These are phyloP conservation scores for Rugalucina vietnamica DNA, from an alignment of 2,888 invertebrate genomes.

Conservation along the genomic window DNA sequence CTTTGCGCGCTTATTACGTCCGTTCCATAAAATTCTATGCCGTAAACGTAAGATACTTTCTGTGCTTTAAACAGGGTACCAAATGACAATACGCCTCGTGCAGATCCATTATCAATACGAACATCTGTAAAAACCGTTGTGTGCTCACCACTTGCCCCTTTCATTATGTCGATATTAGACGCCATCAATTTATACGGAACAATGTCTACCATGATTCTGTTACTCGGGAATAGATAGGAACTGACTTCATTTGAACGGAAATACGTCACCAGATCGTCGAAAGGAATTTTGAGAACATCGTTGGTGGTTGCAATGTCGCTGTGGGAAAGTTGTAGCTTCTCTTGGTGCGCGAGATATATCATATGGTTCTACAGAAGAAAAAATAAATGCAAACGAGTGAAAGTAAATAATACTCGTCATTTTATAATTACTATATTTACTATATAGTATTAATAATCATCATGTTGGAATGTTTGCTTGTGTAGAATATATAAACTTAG, in stretches of 20 bases:
- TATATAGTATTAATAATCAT: background rate
- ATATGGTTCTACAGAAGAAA: background rate
- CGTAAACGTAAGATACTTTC: background rate
- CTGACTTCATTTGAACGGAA: background rate
- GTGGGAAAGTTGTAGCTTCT: no score
- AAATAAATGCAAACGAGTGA: background rate
- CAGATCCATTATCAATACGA: background rate
- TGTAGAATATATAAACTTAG: background rate
- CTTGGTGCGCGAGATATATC: background rate
- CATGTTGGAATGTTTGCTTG: background rate
- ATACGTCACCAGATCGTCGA: background rate
- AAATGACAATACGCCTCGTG: background rate
- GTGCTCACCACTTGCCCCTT: background rate
- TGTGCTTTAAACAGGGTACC: background rate
- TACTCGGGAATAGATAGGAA: background rate
- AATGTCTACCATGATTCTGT: background rate
- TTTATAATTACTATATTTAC: background rate
- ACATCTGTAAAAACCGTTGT: background rate
- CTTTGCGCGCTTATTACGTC: background rate
- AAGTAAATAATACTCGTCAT: background rate
- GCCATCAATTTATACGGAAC: background rate
- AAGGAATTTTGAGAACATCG: background rate
- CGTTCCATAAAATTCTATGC: background rate
- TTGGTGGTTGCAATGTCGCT: background rate
- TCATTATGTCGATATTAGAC: background rate